A percentile compares a stretch with the other conserved stretches of the same genome.
Conservation (phyloP, 2,113 vertebrate genomes). For the Chelonoidis abingdonii region DNA sequence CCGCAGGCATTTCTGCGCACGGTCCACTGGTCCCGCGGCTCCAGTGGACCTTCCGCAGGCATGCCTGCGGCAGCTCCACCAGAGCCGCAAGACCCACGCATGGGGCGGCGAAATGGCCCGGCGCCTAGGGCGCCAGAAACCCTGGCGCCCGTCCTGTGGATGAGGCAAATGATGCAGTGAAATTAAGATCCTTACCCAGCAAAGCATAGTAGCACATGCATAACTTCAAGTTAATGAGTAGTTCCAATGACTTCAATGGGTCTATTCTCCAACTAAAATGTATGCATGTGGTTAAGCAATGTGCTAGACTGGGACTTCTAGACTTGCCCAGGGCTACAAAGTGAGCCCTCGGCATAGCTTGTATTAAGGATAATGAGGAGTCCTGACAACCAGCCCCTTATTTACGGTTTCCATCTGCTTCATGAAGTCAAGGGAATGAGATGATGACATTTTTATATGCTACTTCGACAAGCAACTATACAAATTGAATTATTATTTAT, state of each 20-base stretch:
- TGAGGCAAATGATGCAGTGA: fast-evolving
- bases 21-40: too few relatives aligned
- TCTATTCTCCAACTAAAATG: neutral
- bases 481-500: neutral
- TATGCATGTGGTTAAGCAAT: neutral
- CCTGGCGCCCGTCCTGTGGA: neutral
- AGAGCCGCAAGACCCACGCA: too few relatives aligned
- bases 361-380: neutral
- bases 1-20: too few relatives aligned
- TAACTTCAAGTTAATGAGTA: neutral
- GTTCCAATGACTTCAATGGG: neutral
- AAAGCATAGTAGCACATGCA: neutral
- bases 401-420: neutral
- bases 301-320: neutral
- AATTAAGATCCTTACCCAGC: neutral
- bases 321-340: neutral
- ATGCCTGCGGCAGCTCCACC: too few relatives aligned
- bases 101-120: too few relatives aligned
- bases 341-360: neutral
- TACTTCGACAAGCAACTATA: neutral
- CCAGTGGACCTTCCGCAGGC: too few relatives aligned
- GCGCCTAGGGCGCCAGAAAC: too few relatives aligned
- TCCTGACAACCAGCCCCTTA: neutral
- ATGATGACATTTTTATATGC: neutral
- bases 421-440: neutral